phyloP scores from a whole-genome alignment of 23 tunicate genomes.

The Aplidium turbinatum region DNA sequence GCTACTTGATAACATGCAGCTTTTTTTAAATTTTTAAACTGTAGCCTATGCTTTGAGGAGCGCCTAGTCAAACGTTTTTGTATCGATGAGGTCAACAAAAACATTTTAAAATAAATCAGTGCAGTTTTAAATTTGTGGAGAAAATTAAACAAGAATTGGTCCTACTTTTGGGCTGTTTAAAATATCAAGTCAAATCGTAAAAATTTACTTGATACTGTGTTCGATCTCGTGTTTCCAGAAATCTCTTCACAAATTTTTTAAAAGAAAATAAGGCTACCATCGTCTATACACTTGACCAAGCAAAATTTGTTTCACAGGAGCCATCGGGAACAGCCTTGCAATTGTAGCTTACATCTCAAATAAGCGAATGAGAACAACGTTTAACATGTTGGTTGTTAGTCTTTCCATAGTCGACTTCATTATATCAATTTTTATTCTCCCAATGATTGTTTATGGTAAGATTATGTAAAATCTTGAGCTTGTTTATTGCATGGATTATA shows the following conservation, averaged over 20 bases:
- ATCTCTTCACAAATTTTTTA: not conserved
- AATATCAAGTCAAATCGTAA: not conserved
- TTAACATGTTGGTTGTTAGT: slow-evolving; percentile 46
- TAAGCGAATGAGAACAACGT: slow-evolving; percentile 34
- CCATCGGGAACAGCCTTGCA: slow-evolving; percentile 43
- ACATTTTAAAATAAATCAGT: not conserved
- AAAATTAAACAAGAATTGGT: not conserved
- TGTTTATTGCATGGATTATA: too few species aligned
- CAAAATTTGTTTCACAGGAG: slow-evolving; percentile 30
- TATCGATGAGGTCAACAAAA: not conserved
- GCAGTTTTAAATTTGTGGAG: not conserved
- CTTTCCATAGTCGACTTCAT: slow-evolving; percentile 42
- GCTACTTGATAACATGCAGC: too few species aligned
- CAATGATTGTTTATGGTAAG: slow-evolving; percentile 46
- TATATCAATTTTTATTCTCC: slow-evolving; percentile 19
- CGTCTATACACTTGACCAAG: not conserved
- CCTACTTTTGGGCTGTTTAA: not conserved
- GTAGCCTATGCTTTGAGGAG: too few species aligned
- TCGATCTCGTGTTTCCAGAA: too few species aligned
- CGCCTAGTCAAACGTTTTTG: not conserved
- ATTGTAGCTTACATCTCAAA: slow-evolving; percentile 36
- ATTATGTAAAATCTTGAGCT: too few species aligned
- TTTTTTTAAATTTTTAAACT: too few species aligned
- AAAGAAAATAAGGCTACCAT: not conserved
- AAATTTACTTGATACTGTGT: too few species aligned